Evolutionary conservation across 1,140 invertebrate genomes (phyloP).

Genomic region (Pinna nobilis): DNA sequence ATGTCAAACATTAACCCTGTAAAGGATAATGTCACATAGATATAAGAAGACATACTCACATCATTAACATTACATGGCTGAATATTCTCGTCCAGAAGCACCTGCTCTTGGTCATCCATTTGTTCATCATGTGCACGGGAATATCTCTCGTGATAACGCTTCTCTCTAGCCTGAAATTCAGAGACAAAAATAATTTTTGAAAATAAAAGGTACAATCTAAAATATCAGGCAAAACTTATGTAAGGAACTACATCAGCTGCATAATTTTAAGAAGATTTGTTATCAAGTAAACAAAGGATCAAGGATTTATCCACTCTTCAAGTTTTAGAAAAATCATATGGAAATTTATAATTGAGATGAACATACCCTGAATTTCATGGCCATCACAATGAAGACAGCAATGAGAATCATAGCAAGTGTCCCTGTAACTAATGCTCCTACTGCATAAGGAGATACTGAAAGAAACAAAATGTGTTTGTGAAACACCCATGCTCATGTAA

Average conservation of each 20-base stretch:
- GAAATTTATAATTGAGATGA: not conserved
- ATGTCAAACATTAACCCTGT: too few species aligned
- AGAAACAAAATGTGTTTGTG: constrained; percentile 31
- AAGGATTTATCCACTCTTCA: too few species aligned
- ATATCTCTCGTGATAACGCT: constrained; percentile 54
- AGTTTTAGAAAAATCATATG: too few species aligned
- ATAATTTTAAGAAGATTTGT: too few species aligned
- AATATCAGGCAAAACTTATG: too few species aligned
- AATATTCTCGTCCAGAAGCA: constrained; percentile 67
- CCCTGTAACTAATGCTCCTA: constrained; percentile 63
- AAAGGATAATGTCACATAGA: too few species aligned
- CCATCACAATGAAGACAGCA: constrained; percentile 61
- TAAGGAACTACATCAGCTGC: too few species aligned
- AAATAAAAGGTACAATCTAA: too few species aligned
- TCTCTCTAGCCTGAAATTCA: constrained; percentile 56
- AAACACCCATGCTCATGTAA: too few species aligned
- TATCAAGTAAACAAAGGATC: too few species aligned
- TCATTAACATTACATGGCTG: constrained; percentile 44
- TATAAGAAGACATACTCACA: too few species aligned
- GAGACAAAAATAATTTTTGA: not conserved
- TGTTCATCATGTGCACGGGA: constrained; percentile 65
- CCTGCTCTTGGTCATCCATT: constrained; percentile 69
- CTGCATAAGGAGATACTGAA: constrained; percentile 68
- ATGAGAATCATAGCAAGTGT: constrained; percentile 63
- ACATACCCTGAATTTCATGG: constrained; percentile 66